Percentiles rank a stretch among this genome's conserved stretches.
Evolutionary conservation across 2,797 vertebrate species (phyloP).

Genomic region (Setipinna tenuifilis): DNA sequence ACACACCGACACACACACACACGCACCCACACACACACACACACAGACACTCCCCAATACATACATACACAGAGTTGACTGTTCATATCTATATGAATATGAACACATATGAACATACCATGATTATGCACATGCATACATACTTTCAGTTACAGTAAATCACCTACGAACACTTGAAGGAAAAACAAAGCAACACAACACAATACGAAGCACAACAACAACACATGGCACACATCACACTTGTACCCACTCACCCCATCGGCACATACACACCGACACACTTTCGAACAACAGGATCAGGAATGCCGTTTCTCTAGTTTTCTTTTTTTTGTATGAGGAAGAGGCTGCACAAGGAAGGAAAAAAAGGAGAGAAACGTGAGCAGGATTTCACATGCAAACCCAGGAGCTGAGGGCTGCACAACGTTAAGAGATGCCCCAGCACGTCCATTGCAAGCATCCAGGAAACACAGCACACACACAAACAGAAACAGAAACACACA

Average conservation of each 20-base stretch:
- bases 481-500: not conserved
- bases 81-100: not conserved
- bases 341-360: not conserved
- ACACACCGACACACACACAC: conserved; percentile 47
- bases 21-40: conserved; percentile 44
- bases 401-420: not conserved
- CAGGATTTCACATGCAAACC: not conserved
- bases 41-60: conserved; percentile 32
- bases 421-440: too few species aligned
- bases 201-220: not conserved
- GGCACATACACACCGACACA: not conserved
- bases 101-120: not conserved
- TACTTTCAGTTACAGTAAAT: not conserved
- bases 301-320: not conserved
- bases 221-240: too few species aligned
- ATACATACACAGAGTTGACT: not conserved
- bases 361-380: not conserved
- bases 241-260: not conserved
- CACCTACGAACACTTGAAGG: not conserved
- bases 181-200: not conserved
- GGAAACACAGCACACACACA: not conserved
- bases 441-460: not conserved
- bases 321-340: not conserved
- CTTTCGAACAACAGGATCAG: not conserved
- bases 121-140: too few species aligned